Evolutionary conservation across 1,140 invertebrate genomes (phyloP).

Genomic region (Drosophila truncata): DNA sequence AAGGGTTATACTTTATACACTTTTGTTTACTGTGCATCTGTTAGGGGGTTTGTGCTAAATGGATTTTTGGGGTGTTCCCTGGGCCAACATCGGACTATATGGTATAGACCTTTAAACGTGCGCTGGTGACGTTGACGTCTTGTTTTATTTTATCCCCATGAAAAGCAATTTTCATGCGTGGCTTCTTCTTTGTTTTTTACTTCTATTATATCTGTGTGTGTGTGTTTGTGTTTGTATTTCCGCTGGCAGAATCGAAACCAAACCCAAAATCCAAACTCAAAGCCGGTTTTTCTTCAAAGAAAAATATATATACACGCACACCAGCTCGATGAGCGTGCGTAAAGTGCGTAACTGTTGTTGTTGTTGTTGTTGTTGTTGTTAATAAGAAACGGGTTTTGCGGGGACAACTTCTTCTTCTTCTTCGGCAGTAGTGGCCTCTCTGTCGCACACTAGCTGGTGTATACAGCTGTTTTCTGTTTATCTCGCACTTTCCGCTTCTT

Average conservation of each 20-base stretch:
- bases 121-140: constrained; percentile 75
- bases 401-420: constrained; percentile 47
- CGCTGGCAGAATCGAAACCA: constrained; percentile 57
- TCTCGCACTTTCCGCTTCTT: constrained; percentile 81
- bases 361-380: constrained; percentile 33
- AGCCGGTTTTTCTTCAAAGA: constrained; percentile 79
- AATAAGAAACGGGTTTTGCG: constrained; percentile 70
- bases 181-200: constrained; percentile 70
- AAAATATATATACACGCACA: constrained; percentile 44
- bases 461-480: constrained; percentile 83
- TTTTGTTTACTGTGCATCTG: not conserved
- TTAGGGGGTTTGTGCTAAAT: constrained; percentile 16
- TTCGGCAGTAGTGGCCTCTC: constrained; percentile 18
- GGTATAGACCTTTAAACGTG: constrained; percentile 15
- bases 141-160: constrained; percentile 58
- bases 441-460: constrained; percentile 55
- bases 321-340: constrained; percentile 66
- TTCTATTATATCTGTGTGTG: constrained; percentile 16
- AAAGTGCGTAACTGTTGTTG: constrained; percentile 81
- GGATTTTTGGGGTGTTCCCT: constrained; percentile 18
- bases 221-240: constrained; percentile 65
- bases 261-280: constrained; percentile 54
- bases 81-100: constrained; percentile 3
- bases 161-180: constrained; percentile 82
- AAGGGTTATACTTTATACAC: not conserved